Percentiles rank a stretch among this genome's conserved stretches.
Evolutionary conservation across 2,113 vertebrate genomes (phyloP).

Genomic region (Callospermophilus lateralis): DNA sequence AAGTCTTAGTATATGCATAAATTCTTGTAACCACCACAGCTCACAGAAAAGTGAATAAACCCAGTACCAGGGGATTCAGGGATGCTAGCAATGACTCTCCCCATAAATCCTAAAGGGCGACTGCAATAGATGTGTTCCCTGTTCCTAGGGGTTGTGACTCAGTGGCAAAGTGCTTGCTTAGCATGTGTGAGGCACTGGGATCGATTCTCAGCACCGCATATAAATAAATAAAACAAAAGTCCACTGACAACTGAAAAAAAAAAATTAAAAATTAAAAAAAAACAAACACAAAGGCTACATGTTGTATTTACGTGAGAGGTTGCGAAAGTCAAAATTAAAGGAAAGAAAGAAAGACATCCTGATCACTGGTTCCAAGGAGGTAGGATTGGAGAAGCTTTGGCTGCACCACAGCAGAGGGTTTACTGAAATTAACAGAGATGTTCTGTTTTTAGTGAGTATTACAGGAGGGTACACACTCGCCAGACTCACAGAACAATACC

Average conservation of each 20-base stretch:
- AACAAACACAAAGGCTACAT: neutral
- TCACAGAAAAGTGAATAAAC: neutral
- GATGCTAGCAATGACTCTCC: neutral
- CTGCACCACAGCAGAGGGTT: neutral
- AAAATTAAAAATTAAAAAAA: too few species aligned
- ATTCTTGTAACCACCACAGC: neutral
- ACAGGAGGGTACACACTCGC: neutral
- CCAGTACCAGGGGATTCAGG: accelerated
- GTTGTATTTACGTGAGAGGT: neutral
- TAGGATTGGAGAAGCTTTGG: neutral
- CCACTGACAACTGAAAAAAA: too few species aligned
- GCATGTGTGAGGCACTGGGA: too few species aligned
- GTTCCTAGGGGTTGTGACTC: neutral
- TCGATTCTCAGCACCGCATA: too few species aligned
- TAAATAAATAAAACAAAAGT: too few species aligned
- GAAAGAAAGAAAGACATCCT: neutral
- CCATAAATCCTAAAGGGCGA: neutral
- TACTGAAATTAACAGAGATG: neutral
- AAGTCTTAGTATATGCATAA: neutral
- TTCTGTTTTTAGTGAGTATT: neutral
- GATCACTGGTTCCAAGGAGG: neutral
- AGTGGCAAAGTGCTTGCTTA: too few species aligned
- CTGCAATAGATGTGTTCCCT: neutral
- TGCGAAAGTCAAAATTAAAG: neutral
- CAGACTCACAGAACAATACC: neutral